A percentile compares a stretch with the other conserved stretches of the same genome.
Evolutionary conservation across 2,888 invertebrate species (phyloP).

Genomic region (Ophonus ardosiacus): DNA sequence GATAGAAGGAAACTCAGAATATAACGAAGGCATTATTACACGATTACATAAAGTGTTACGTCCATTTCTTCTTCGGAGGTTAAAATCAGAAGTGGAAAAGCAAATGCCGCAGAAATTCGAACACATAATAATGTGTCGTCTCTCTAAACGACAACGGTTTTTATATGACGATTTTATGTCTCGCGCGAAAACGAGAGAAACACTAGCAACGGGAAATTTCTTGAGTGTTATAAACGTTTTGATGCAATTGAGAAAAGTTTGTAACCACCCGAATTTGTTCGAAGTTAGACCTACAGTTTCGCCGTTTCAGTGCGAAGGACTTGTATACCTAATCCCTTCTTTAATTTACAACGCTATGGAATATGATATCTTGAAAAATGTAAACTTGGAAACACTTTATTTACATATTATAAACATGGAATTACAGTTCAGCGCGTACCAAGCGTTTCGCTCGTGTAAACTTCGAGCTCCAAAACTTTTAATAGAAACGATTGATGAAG

Average conservation of each 20-base stretch:
- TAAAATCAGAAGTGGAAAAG: slow-evolving; percentile 97
- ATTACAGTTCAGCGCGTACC: slow-evolving; percentile 86
- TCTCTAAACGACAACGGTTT: slow-evolving; percentile 97
- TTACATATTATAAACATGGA: slow-evolving; percentile 83
- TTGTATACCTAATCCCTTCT: slow-evolving; percentile 85
- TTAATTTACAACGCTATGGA: slow-evolving; percentile 83
- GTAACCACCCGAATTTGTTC: slow-evolving; percentile 98
- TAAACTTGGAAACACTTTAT: slow-evolving; percentile 82
- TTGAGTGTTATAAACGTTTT: slow-evolving; percentile 96
- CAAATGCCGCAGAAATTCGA: slow-evolving; percentile 98
- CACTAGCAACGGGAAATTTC: slow-evolving; percentile 94
- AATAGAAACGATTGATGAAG: slow-evolving; percentile 83
- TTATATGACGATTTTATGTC: slow-evolving; percentile 99
- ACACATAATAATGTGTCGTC: slow-evolving; percentile 93
- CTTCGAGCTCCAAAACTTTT: slow-evolving; percentile 84
- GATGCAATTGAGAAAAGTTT: slow-evolving; percentile 98
- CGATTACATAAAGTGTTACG: slow-evolving; percentile 94
- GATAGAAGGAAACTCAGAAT: slow-evolving; percentile 95
- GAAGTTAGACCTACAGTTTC: slow-evolving; percentile 97
- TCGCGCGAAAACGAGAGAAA: slow-evolving; percentile 95
- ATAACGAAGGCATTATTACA: slow-evolving; percentile 92
- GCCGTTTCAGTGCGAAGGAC: slow-evolving; percentile 92
- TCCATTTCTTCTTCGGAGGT: slow-evolving; percentile 93
- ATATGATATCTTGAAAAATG: slow-evolving; percentile 84
- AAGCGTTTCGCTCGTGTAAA: slow-evolving; percentile 87